Percentiles rank a stretch among this genome's conserved stretches.
phyloP scores from a whole-genome alignment of 2,797 vertebrate species.

The Microctenopoma lineatum region DNA sequence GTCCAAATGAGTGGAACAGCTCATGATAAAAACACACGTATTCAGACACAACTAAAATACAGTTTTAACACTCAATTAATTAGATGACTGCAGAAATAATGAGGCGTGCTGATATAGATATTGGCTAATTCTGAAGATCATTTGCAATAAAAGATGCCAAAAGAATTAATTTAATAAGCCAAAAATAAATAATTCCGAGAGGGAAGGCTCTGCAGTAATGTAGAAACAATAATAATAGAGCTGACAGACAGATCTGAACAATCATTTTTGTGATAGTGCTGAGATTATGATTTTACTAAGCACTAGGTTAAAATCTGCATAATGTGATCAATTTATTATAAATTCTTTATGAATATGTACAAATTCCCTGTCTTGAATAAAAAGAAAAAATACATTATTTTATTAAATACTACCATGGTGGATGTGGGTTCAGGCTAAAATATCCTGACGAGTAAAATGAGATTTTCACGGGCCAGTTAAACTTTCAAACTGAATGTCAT shows the following conservation, averaged over 20 bases:
- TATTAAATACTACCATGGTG: neutral
- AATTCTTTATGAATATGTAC: neutral
- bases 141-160: constrained; percentile 20
- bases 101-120: constrained; percentile 30
- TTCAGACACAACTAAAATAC: constrained; percentile 31
- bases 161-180: constrained; percentile 13
- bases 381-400: neutral
- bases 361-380: constrained; percentile 1
- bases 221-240: neutral
- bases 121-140: constrained; percentile 37
- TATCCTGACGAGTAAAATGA: constrained; percentile 6
- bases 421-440: constrained; percentile 21
- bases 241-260: constrained; percentile 5
- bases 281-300: constrained; percentile 8
- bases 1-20: constrained; percentile 44
- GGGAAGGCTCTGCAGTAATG: neutral
- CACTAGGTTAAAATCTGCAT: constrained; percentile 2
- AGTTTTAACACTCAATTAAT: constrained; percentile 44
- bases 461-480: constrained; percentile 3
- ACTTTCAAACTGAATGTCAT: constrained; percentile 22
- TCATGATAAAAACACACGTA: constrained; percentile 28
- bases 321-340: neutral
- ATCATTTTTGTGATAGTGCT: neutral
- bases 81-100: constrained; percentile 55
- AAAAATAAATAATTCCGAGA: constrained; percentile 14